phyloP scores from a whole-genome alignment of 2,797 vertebrate genomes.

The Champsocephalus gunnari region DNA sequence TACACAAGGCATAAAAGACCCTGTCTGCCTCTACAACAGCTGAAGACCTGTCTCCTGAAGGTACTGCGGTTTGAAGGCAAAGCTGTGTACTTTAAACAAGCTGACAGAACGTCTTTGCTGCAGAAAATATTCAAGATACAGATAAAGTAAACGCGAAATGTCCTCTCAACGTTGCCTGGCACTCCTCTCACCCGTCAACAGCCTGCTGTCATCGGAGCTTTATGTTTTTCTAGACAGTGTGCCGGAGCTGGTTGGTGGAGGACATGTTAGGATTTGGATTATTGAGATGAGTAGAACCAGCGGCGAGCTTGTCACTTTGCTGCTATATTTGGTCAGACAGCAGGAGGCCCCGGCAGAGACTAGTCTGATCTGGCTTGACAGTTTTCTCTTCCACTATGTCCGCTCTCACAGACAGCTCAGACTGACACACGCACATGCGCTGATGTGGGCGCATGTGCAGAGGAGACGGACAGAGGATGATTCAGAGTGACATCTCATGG shows the following conservation, averaged over 20 bases:
- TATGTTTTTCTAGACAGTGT: constrained; percentile 45
- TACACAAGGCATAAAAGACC: constrained; percentile 14
- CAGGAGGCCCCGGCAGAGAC: constrained; percentile 70
- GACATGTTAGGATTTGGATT: constrained; percentile 70
- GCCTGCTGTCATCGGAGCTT: constrained; percentile 46
- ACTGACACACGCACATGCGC: constrained; percentile 52
- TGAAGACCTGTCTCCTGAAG: neutral
- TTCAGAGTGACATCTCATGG: constrained; percentile 60
- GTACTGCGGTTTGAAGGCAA: constrained; percentile 9
- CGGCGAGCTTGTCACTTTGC: constrained; percentile 68
- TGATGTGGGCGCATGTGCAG: constrained; percentile 23
- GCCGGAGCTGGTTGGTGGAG: constrained; percentile 52
- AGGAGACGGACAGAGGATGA: constrained; percentile 38
- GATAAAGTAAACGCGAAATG: constrained; percentile 35
- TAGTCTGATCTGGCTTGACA: constrained; percentile 80
- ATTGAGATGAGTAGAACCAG: constrained; percentile 61
- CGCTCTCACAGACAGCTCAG: constrained; percentile 53
- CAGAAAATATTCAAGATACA: constrained; percentile 32
- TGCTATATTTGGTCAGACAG: constrained; percentile 81
- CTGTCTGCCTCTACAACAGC: neutral
- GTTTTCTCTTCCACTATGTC: constrained; percentile 62
- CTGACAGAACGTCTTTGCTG: constrained; percentile 19
- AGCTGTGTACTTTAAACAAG: constrained; percentile 15
- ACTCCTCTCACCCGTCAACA: constrained; percentile 37
- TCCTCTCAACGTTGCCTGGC: constrained; percentile 39